phyloP scores from a whole-genome alignment of 2,113 vertebrate species.

The Scophthalmus maximus region DNA sequence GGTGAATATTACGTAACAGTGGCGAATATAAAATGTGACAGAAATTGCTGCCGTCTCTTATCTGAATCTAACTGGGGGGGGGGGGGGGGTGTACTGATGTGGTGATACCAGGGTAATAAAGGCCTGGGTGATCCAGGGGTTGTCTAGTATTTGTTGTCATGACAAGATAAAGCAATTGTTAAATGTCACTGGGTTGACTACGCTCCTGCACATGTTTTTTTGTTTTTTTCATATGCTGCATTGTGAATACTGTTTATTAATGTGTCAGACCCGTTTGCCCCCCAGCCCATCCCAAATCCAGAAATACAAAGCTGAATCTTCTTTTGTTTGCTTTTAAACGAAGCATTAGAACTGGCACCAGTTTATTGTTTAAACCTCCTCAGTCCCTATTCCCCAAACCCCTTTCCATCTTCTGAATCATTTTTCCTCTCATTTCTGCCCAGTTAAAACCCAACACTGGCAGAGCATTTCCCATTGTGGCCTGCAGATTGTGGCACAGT shows the following conservation, averaged over 20 bases:
- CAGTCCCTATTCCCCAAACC: conserved; percentile 22
- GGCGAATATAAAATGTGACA: conserved; percentile 51
- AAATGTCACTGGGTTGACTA: conserved; percentile 6
- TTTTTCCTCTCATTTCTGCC: conserved; percentile 3
- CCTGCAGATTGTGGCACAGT: too few relatives aligned
- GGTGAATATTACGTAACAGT: conserved; percentile 52
- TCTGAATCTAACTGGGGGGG: conserved; percentile 17
- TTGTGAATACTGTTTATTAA: neutral
- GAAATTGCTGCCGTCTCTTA: conserved; percentile 44
- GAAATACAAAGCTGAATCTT: conserved; percentile 15
- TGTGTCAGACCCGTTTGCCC: conserved; percentile 4
- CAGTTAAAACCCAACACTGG: too few relatives aligned
- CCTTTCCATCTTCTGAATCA: too few relatives aligned
- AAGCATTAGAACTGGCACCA: conserved; percentile 11
- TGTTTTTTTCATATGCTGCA: conserved; percentile 20
- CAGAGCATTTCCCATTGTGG: too few relatives aligned
- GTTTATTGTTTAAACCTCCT: conserved; percentile 19
- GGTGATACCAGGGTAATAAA: conserved; percentile 54
- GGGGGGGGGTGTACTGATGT: neutral
- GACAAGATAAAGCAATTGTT: conserved; percentile 38
- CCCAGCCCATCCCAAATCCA: conserved; percentile 18
- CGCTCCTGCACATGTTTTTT: conserved; percentile 16
- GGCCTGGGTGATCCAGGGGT: conserved; percentile 13
- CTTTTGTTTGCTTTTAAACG: conserved; percentile 27
- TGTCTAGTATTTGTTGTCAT: conserved; percentile 42